A percentile compares a stretch with the other conserved stretches of the same genome.
These are phyloP conservation scores for Bemisia tabaci DNA, from an alignment of 1,140 invertebrate genomes.

Conservation along the genomic window DNA sequence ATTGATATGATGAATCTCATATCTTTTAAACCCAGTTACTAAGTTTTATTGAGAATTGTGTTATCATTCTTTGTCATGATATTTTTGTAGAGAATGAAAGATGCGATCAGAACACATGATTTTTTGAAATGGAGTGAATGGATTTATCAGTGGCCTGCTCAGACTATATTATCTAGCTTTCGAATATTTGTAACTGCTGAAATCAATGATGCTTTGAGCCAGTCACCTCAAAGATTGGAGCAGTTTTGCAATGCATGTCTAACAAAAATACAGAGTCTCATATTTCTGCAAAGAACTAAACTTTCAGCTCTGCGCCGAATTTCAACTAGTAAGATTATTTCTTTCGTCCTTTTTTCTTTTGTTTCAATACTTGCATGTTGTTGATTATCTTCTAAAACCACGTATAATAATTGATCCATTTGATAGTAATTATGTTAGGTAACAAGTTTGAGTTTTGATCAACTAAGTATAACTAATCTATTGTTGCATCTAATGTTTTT, in stretches of 20 bases:
- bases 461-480: too few species aligned
- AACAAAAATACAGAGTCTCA: conserved; percentile 65
- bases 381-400: too few species aligned
- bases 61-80: too few species aligned
- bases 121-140: conserved; percentile 52
- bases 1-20: too few species aligned
- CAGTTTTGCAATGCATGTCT: conserved; percentile 44
- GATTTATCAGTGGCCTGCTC: conserved; percentile 80
- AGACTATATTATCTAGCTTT: conserved; percentile 73
- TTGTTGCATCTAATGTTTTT: too few species aligned
- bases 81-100: conserved; percentile 35
- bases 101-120: conserved; percentile 49
- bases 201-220: conserved; percentile 55
- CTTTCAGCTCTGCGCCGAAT: conserved; percentile 78
- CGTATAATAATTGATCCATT: too few species aligned
- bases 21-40: too few species aligned
- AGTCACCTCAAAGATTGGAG: conserved; percentile 36
- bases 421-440: too few species aligned
- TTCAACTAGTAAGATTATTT: conserved; percentile 52
- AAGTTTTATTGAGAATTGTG: too few species aligned
- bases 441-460: too few species aligned
- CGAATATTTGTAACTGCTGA: conserved; percentile 80
- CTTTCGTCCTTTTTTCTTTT: conserved; percentile 12
- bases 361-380: too few species aligned
- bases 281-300: conserved; percentile 72